These are phyloP conservation scores for Dipodomys spectabilis DNA, from an alignment of 2,113 vertebrate genomes.

Conservation along the genomic window DNA sequence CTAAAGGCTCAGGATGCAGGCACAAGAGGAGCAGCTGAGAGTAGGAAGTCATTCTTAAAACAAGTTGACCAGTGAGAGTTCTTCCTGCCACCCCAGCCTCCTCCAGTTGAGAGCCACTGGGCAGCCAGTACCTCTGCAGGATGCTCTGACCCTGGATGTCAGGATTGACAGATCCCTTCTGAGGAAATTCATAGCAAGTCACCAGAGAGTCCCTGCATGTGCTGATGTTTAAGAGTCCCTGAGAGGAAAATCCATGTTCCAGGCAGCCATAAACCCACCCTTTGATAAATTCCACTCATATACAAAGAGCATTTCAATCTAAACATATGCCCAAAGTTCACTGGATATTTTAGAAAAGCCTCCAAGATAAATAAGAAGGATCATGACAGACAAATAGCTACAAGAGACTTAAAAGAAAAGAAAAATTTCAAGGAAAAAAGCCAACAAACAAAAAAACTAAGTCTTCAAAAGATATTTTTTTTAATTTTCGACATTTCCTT, in stretches of 20 bases:
- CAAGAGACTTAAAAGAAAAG: neutral
- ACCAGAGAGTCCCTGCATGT: neutral
- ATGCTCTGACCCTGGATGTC: neutral
- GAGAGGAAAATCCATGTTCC: neutral
- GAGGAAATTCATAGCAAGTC: neutral
- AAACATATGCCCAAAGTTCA: neutral
- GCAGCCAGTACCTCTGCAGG: neutral
- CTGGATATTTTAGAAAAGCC: neutral
- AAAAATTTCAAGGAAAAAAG: neutral
- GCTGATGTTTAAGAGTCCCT: neutral
- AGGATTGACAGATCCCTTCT: neutral
- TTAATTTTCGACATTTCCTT: no score
- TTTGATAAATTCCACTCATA: neutral
- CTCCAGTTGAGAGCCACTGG: neutral
- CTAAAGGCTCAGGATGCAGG: neutral
- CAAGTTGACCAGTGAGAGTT: neutral
- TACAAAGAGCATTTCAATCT: neutral
- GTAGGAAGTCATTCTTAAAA: neutral
- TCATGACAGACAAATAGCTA: neutral
- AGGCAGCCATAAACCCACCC: neutral
- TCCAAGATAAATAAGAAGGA: neutral
- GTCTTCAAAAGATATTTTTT: neutral
- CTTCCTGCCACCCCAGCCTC: neutral
- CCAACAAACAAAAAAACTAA: neutral
- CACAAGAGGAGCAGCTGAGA: neutral